phyloP scores from a whole-genome alignment of 37 sponge, comb jelly and placozoan species.

The Hormiphora californensis region DNA sequence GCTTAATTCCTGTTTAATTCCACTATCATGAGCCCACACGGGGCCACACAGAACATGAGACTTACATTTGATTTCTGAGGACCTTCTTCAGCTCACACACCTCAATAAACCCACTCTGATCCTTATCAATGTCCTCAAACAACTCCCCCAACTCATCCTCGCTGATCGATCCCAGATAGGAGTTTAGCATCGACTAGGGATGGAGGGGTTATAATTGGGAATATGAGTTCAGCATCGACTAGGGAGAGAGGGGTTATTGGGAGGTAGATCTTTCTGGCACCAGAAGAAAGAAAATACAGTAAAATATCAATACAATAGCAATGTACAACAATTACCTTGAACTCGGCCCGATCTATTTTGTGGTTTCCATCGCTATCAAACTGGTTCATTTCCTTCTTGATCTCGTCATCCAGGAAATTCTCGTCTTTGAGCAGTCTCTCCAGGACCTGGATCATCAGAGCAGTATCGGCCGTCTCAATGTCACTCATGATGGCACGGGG shows the following conservation, averaged over 20 bases:
- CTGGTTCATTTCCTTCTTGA: constrained; percentile 52
- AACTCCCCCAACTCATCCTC: constrained; percentile 31
- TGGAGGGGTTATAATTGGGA: too few relatives aligned
- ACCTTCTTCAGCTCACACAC: constrained; percentile 21
- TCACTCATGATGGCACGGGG: too few relatives aligned
- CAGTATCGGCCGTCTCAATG: constrained; percentile 26
- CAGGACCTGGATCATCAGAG: constrained; percentile 42
- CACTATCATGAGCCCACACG: too few relatives aligned
- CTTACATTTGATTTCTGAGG: constrained; percentile 40
- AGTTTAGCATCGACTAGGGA: constrained; percentile 38
- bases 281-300: too few relatives aligned
- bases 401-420: constrained; percentile 40
- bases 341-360: constrained; percentile 35
- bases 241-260: too few relatives aligned
- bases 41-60: too few relatives aligned
- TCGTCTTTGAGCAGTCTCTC: constrained; percentile 37
- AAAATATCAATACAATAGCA: too few relatives aligned
- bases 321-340: too few relatives aligned
- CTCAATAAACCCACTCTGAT: constrained; percentile 13
- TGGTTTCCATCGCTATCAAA: constrained; percentile 31
- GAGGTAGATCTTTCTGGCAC: too few relatives aligned
- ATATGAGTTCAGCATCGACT: too few relatives aligned
- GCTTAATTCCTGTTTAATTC: too few relatives aligned
- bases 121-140: constrained; percentile 49
- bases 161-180: constrained; percentile 47